phyloP scores from a whole-genome alignment of 2,888 invertebrate species.

The Gisinianus flammeolus region DNA sequence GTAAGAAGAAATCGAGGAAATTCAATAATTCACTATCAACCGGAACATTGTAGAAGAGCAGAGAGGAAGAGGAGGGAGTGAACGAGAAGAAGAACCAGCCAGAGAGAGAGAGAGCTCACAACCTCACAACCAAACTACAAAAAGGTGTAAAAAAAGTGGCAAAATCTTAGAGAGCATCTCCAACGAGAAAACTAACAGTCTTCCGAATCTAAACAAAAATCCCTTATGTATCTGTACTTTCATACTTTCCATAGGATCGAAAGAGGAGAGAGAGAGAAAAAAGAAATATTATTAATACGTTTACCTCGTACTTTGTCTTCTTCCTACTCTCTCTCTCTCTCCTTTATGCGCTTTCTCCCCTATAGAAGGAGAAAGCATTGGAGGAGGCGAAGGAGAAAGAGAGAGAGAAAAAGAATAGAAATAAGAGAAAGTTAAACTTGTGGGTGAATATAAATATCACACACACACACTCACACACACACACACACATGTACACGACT shows the following conservation, averaged over 20 bases:
- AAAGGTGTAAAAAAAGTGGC: conserved; percentile 29
- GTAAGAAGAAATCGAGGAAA: conserved; percentile 49
- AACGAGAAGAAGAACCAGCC: neutral
- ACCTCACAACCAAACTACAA: conserved; percentile 1
- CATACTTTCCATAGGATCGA: conserved; percentile 1
- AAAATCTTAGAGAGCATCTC: neutral
- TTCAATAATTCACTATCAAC: conserved; percentile 56
- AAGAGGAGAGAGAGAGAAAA: conserved; percentile 19
- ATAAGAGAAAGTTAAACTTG: neutral
- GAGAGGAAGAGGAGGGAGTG: conserved; percentile 12
- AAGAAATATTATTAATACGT: conserved; percentile 34
- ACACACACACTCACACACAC: too few relatives aligned
- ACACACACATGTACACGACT: too few relatives aligned
- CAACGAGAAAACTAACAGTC: neutral
- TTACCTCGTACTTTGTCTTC: neutral
- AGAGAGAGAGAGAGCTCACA: conserved; percentile 5
- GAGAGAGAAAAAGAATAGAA: neutral
- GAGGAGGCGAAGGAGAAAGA: neutral
- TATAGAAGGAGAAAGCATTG: neutral
- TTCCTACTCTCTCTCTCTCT: neutral
- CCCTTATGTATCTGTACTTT: neutral
- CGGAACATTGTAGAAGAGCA: conserved; percentile 36
- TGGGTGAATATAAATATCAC: too few relatives aligned
- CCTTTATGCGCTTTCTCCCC: neutral
- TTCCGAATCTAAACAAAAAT: neutral